Conservation (phyloP, 1,140 invertebrate genomes). For the Contarinia nasturtii region DNA sequence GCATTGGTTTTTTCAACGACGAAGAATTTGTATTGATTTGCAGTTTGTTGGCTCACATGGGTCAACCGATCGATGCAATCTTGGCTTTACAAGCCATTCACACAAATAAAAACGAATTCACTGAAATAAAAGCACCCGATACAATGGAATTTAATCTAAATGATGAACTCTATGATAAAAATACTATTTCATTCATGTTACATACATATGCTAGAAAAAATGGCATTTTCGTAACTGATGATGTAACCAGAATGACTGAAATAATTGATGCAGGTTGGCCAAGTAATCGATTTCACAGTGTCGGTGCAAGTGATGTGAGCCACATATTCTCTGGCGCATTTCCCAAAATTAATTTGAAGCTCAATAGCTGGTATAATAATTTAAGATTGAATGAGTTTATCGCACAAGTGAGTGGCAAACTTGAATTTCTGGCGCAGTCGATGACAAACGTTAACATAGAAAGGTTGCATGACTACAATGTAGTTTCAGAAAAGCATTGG, state of each 20-base stretch:
- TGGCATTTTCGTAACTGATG: neutral
- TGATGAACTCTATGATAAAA: neutral
- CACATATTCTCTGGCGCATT: neutral
- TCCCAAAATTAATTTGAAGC: neutral
- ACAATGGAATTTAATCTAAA: neutral
- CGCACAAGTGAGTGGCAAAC: neutral
- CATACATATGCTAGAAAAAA: neutral
- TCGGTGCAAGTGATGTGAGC: neutral
- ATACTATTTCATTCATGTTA: neutral
- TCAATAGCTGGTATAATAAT: neutral
- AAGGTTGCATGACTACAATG: neutral
- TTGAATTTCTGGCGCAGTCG: neutral
- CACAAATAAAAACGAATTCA: neutral
- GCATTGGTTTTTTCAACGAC: neutral
- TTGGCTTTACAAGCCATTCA: neutral
- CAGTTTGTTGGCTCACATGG: neutral
- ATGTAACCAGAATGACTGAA: neutral
- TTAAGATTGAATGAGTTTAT: neutral
- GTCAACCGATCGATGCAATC: neutral
- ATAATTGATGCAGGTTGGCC: neutral
- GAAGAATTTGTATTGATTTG: neutral
- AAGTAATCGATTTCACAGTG: neutral
- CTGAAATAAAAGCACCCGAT: neutral
- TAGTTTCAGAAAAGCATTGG: neutral
- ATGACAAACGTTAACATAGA: neutral